Conservation (phyloP, 2,797 vertebrate genomes). For the Sebastes miniatus region DNA sequence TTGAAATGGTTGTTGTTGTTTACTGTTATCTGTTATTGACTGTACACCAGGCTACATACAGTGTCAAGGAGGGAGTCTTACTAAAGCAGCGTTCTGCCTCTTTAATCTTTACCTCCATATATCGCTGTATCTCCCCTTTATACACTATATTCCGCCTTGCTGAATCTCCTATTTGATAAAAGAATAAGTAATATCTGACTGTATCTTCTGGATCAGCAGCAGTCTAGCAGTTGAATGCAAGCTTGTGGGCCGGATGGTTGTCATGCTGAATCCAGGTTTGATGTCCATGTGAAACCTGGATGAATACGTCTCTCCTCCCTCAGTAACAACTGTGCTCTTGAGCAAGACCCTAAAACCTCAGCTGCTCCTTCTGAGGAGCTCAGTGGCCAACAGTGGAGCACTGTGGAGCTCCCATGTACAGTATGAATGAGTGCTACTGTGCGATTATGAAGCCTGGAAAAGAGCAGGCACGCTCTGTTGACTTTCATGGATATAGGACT, state of each 20-base stretch:
- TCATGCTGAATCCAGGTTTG: constrained; percentile 12
- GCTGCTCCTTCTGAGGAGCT: constrained; percentile 18
- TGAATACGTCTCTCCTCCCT: not conserved
- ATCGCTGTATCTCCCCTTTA: not conserved
- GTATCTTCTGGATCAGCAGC: constrained; percentile 3
- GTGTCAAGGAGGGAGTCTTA: not conserved
- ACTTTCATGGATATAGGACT: constrained; percentile 27
- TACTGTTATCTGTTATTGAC: constrained; percentile 65
- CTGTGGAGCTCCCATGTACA: constrained; percentile 22
- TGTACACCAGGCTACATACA: constrained; percentile 32
- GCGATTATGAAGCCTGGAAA: constrained; percentile 16
- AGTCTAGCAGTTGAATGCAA: not conserved
- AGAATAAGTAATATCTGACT: not conserved
- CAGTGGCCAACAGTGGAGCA: constrained; percentile 30
- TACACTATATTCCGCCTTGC: not conserved
- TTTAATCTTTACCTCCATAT: constrained; percentile 15
- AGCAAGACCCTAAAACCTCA: constrained; percentile 20
- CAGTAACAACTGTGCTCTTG: constrained; percentile 28
- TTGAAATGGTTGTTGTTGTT: constrained; percentile 70
- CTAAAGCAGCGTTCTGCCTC: not conserved
- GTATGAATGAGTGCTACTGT: constrained; percentile 59
- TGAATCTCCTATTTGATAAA: not conserved
- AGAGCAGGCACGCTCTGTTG: constrained; percentile 10
- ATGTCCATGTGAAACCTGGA: not conserved
- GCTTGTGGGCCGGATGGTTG: not conserved